Evolutionary conservation across 2,888 invertebrate genomes (phyloP).

Genomic region (Chaetoderma sp.): DNA sequence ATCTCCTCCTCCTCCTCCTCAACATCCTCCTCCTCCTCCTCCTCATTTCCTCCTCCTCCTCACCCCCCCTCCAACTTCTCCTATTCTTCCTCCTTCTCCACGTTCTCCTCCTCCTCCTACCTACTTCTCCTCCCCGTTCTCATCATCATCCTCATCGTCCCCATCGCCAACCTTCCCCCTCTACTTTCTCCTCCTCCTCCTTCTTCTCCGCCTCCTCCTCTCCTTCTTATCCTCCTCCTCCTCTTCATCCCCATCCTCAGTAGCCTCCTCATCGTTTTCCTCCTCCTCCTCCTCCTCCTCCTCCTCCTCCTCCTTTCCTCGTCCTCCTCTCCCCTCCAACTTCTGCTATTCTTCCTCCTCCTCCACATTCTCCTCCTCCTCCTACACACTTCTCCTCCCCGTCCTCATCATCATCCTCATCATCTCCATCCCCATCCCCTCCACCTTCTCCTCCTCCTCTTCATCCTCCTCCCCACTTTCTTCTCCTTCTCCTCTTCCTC

Average conservation of each 20-base stretch:
- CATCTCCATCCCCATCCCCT: too few species aligned
- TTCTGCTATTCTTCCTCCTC: too few species aligned
- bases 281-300: background rate
- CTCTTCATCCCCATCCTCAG: background rate
- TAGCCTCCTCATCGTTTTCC: background rate
- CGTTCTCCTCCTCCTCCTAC: constrained; percentile 1
- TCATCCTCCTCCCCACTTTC: too few species aligned
- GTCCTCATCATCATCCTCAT: too few species aligned
- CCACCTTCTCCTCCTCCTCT: background rate
- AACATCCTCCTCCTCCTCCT: too few species aligned
- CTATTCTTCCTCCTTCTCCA: constrained; percentile 24
- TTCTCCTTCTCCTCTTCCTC: too few species aligned
- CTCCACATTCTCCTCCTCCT: background rate
- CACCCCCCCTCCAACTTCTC: constrained; percentile 21
- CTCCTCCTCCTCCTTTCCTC: constrained; percentile 9
- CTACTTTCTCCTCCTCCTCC: background rate
- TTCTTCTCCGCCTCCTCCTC: too few species aligned
- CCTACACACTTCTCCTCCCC: background rate
- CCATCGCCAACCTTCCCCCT: background rate
- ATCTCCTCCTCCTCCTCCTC: too few species aligned
- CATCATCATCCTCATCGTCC: background rate
- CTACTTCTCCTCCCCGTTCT: constrained; percentile 8
- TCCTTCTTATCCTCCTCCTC: too few species aligned
- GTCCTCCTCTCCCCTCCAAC: too few species aligned
- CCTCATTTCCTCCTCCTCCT: too few species aligned